Evolutionary conservation across 2,888 invertebrate species (phyloP).

Genomic region (Papilio protenor): DNA sequence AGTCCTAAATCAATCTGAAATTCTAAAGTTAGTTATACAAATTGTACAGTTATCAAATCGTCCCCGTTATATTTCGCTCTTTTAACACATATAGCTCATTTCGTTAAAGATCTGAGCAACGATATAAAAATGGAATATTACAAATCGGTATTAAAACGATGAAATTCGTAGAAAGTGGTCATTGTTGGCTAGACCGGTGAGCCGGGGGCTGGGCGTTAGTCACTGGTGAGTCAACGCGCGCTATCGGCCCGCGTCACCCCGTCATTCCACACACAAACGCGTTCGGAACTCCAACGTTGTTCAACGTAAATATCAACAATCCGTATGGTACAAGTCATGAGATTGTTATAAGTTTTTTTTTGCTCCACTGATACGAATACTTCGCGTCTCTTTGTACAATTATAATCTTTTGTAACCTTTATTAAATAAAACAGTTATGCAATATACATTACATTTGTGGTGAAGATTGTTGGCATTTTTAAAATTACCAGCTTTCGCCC

Average conservation of each 20-base stretch:
- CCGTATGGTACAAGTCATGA: constrained; percentile 32
- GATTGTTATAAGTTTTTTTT: not conserved
- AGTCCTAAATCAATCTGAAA: not conserved
- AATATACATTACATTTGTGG: no score
- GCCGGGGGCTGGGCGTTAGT: constrained; percentile 25
- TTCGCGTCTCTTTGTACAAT: no score
- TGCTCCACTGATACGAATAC: not conserved
- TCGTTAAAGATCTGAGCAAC: not conserved
- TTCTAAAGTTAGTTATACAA: not conserved
- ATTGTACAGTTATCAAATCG: not conserved
- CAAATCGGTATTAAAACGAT: not conserved
- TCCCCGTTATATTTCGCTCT: not conserved
- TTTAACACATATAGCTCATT: not conserved
- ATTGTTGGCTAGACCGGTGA: constrained; percentile 17
- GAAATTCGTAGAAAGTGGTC: constrained; percentile 17
- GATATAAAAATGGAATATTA: not conserved
- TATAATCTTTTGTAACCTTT: no score
- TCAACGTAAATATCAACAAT: not conserved
- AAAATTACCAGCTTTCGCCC: no score
- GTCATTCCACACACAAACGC: constrained; percentile 8
- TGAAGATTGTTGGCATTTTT: no score
- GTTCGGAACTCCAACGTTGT: not conserved
- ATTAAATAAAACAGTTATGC: no score
- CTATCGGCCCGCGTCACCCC: constrained; percentile 20
- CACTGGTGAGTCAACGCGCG: constrained; percentile 37